These are phyloP conservation scores for Ophion costatus DNA, from an alignment of 2,888 invertebrate species.

Conservation along the genomic window DNA sequence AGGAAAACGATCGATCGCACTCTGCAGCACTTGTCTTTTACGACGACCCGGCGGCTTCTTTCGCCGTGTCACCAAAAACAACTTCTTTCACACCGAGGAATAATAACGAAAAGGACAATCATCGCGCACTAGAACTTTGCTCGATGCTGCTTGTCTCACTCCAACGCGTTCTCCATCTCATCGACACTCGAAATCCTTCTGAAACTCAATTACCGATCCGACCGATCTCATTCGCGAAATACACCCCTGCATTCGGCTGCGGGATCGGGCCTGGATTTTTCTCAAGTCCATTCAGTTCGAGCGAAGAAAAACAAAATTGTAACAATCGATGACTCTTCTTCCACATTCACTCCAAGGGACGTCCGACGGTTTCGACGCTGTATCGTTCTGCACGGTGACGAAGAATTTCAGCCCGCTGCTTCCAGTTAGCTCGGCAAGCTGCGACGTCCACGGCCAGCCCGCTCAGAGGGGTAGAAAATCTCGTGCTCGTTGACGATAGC, in stretches of 20 bases:
- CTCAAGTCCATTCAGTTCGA: neutral
- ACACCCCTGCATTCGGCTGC: neutral
- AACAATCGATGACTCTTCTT: neutral
- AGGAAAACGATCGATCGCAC: neutral
- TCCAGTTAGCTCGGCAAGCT: neutral
- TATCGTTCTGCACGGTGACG: neutral
- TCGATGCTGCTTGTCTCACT: neutral
- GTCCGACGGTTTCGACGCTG: neutral
- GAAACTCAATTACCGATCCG: conserved; percentile 8
- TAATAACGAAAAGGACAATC: neutral
- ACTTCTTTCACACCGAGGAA: neutral
- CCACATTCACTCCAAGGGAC: neutral
- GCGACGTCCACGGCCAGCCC: neutral
- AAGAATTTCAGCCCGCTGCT: neutral
- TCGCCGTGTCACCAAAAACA: neutral
- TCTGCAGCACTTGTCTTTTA: neutral
- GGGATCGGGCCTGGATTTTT: neutral
- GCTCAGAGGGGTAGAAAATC: neutral
- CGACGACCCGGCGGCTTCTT: neutral
- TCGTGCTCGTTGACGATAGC: conserved; percentile 34
- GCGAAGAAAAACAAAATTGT: neutral
- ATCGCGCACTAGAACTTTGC: conserved; percentile 44
- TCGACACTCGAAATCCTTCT: neutral
- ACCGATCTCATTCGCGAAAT: neutral
- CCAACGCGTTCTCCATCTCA: neutral